Conservation (phyloP, 2,888 invertebrate species). For the Lacanobia oleracea region DNA sequence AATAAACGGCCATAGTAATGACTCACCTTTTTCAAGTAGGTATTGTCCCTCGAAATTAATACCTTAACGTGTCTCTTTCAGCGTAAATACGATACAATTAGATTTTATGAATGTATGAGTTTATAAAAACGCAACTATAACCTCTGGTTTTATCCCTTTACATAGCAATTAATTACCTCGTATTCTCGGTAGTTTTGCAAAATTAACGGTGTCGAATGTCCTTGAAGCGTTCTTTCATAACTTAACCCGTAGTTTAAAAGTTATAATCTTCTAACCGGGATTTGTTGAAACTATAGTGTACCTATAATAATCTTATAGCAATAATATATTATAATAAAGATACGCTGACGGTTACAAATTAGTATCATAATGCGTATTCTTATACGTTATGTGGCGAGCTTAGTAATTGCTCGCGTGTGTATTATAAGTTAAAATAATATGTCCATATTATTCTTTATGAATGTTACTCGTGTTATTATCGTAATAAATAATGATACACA, state of each 20-base stretch:
- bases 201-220: constrained; percentile 14
- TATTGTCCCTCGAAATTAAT: constrained; percentile 28
- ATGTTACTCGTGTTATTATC: constrained; percentile 79
- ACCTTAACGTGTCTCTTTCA: constrained; percentile 10
- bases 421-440: constrained; percentile 79
- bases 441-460: constrained; percentile 76
- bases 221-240: constrained; percentile 9
- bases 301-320: constrained; percentile 37
- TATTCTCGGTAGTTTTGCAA: constrained; percentile 44
- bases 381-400: constrained; percentile 80
- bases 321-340: constrained; percentile 72
- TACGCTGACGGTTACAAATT: constrained; percentile 76
- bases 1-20: neutral
- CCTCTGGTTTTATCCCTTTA: constrained; percentile 15
- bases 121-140: constrained; percentile 40
- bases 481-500: constrained; percentile 77
- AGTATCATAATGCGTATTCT: constrained; percentile 81
- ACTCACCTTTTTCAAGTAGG: constrained; percentile 1
- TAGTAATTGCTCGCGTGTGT: constrained; percentile 82
- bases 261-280: constrained; percentile 46
- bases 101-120: constrained; percentile 11
- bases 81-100: constrained; percentile 28
- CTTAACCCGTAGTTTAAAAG: neutral
- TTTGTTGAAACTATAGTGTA: constrained; percentile 18
- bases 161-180: constrained; percentile 33